Evolutionary conservation across 2,113 vertebrate species (phyloP).

Genomic region (Dendropsophus ebraccatus): DNA sequence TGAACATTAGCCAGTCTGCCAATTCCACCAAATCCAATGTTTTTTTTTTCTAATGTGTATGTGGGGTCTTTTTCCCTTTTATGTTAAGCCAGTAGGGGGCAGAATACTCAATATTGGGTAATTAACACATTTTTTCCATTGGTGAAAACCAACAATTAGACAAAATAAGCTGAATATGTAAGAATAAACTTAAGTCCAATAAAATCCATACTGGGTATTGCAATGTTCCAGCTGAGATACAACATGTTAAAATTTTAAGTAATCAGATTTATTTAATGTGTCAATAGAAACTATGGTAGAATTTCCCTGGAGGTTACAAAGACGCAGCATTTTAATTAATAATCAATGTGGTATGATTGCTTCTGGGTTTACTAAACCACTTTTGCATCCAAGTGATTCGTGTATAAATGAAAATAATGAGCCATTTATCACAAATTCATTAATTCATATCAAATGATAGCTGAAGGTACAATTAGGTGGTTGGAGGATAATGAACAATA

Average conservation of each 20-base stretch:
- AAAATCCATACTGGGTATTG: background rate
- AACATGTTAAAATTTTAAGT: slow-evolving; percentile 27
- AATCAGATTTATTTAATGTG: slow-evolving; percentile 30
- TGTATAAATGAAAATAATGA: slow-evolving; percentile 41
- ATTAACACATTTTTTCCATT: background rate
- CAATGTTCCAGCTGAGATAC: background rate
- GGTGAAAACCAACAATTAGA: background rate
- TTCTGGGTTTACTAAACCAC: slow-evolving; percentile 31
- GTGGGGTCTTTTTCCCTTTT: no score
- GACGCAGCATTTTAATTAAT: slow-evolving; percentile 46
- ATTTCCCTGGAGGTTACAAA: slow-evolving; percentile 10
- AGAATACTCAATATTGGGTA: background rate
- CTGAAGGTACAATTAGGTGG: slow-evolving; percentile 34
- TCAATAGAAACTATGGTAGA: slow-evolving; percentile 6
- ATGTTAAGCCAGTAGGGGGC: background rate
- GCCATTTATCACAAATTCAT: slow-evolving; percentile 39
- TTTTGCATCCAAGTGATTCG: slow-evolving; percentile 28
- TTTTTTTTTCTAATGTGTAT: no score
- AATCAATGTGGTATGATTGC: slow-evolving; percentile 47
- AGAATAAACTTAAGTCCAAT: background rate
- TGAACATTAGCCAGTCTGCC: no score
- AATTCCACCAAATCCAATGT: no score
- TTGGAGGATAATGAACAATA: slow-evolving; percentile 38
- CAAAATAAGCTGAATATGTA: background rate
- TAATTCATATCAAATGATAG: slow-evolving; percentile 39